Percentiles rank a stretch among this genome's conserved stretches.
phyloP scores from a whole-genome alignment of 2,113 vertebrate species.

The Macquaria australasica region DNA sequence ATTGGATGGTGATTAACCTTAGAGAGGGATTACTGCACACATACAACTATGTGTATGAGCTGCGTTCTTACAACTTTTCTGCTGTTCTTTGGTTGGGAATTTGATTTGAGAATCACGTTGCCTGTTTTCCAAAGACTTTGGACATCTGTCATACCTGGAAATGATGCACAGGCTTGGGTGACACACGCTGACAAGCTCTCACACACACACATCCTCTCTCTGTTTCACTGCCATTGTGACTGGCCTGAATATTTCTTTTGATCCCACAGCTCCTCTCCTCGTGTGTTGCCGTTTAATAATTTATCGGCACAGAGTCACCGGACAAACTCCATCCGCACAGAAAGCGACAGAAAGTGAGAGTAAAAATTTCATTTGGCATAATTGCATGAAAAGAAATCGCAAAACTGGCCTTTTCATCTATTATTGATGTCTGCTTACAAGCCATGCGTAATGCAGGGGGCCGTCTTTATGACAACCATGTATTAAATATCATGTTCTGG shows the following conservation, averaged over 20 bases:
- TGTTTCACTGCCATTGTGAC: conserved; percentile 52
- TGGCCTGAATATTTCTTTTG: conserved; percentile 80
- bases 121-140: conserved; percentile 30
- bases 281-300: conserved; percentile 82
- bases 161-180: conserved; percentile 34
- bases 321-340: conserved; percentile 65
- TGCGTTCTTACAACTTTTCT: conserved; percentile 35
- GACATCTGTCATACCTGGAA: conserved; percentile 62
- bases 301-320: conserved; percentile 69
- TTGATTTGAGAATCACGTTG: not conserved
- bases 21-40: conserved; percentile 51
- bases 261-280: conserved; percentile 68
- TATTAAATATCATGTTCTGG: conserved; percentile 80
- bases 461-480: conserved; percentile 74
- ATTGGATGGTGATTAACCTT: conserved; percentile 77
- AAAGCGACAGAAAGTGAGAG: conserved; percentile 58
- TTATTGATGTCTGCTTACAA: conserved; percentile 81
- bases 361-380: conserved; percentile 75
- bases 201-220: conserved; percentile 26
- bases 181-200: conserved; percentile 17
- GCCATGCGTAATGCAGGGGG: conserved; percentile 79
- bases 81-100: not conserved
- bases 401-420: conserved; percentile 78
- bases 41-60: conserved; percentile 27
- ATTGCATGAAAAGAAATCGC: conserved; percentile 74